A percentile compares a stretch with the other conserved stretches of the same genome.
These are phyloP conservation scores for Gonocerus acuteangulatus DNA, from an alignment of 2,888 invertebrate genomes.

Conservation along the genomic window DNA sequence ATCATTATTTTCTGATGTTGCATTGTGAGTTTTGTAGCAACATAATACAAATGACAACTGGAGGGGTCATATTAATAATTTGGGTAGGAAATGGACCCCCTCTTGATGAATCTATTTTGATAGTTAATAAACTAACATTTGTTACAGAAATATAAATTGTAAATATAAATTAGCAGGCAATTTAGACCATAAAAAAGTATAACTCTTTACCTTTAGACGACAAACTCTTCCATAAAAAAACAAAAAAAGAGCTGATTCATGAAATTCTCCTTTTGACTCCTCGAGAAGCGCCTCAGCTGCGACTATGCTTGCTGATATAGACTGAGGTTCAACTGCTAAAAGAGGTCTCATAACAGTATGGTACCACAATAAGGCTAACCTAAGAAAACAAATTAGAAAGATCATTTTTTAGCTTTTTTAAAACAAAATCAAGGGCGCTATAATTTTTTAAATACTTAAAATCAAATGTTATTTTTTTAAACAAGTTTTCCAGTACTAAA, in stretches of 20 bases:
- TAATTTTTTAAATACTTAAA: neutral
- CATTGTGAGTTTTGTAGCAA: too few species aligned
- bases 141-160: too few species aligned
- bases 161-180: too few species aligned
- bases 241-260: constrained; percentile 56
- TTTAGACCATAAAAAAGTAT: too few species aligned
- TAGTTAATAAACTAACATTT: too few species aligned
- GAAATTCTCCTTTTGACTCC: constrained; percentile 51
- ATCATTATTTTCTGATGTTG: too few species aligned
- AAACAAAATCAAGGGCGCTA: neutral
- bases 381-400: constrained; percentile 37
- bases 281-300: constrained; percentile 49
- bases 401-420: neutral
- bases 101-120: too few species aligned
- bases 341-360: constrained; percentile 61
- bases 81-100: too few species aligned
- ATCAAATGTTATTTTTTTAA: neutral
- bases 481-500: neutral
- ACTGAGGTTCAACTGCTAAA: constrained; percentile 56
- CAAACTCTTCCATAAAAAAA: constrained; percentile 58
- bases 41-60: too few species aligned
- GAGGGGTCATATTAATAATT: too few species aligned
- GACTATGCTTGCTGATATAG: constrained; percentile 52
- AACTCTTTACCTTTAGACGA: constrained; percentile 51
- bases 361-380: constrained; percentile 57